Base-by-base conservation (phyloP, 2,113 vertebrate genomes). In the Eulacestoma nigropectus region DNA sequence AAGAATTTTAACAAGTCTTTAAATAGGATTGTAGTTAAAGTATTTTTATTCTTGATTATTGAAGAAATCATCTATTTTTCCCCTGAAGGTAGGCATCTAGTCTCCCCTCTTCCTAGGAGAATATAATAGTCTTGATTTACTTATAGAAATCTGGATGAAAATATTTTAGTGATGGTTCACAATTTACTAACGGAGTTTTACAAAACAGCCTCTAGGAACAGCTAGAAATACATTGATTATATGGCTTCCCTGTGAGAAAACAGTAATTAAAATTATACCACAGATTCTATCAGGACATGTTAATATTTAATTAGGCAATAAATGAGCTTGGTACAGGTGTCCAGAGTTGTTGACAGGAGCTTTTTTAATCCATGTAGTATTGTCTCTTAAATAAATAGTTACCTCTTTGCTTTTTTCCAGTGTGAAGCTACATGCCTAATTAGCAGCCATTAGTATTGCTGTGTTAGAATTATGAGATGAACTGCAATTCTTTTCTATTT, bases 251-350 rank as follows among this genome's bases (percentile, higher is more conserved):
- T 96, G 73, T 94, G 89, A 97, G 96, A 83, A 97, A 97, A 89
- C 93, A 76, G 72, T 97, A 96, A 97, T 97, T 97, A 96, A 95
- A 97, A 96, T 96, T 89, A 91, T 92, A 90, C 72, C 68, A 91
- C 62, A 94, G 90, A 94, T 97, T 97, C 95, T 96, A 90, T 97
- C 93, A 95, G 92, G 91, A 96, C 75, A 73, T 94, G 93, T 97
- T 97, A 97, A 96, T 97, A 97, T 96, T 96, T 97, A 97, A 89
- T 94, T 96, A 92, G 82, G 70, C 87, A 94, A 96, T 96, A 91
- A 91, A 80, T 84, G 49, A 95, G 62, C 75, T 87, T 93, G 78
- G 47, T 95, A 84, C 84, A 97, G 89, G 77, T 95, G 94, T 95
- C 91, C 75, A 2, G 79, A 53, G 84, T 73, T 89, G 84, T 92